Percentiles rank a stretch among this genome's conserved stretches.
Evolutionary conservation across 2,113 vertebrate genomes (phyloP).

Genomic region (Limanda limanda): DNA sequence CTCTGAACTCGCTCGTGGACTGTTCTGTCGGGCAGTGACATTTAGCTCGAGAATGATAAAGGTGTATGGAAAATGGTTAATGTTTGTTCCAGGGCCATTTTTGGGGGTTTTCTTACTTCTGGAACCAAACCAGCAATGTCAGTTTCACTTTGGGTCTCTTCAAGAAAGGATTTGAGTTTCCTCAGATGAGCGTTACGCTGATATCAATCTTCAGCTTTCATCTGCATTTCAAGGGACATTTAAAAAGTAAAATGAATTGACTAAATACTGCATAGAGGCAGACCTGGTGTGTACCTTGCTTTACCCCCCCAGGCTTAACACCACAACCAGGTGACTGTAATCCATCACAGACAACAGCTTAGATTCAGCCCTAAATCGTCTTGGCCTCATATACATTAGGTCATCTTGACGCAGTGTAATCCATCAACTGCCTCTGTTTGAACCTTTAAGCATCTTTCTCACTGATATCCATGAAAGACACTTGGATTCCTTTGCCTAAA

Average conservation of each 20-base stretch:
- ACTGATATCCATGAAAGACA: neutral
- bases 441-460: neutral
- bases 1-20: neutral
- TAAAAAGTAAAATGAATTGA: neutral
- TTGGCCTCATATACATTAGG: conserved; percentile 29
- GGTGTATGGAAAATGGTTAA: neutral
- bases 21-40: neutral
- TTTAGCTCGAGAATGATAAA: neutral
- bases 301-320: conserved; percentile 26
- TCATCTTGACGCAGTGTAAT: conserved; percentile 45
- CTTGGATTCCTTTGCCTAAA: too few species aligned
- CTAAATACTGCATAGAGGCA: conserved; percentile 12
- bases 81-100: neutral
- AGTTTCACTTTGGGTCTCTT: neutral
- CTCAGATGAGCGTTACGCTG: neutral
- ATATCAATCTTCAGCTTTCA: conserved; percentile 5
- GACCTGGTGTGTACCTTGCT: conserved; percentile 24
- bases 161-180: neutral
- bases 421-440: conserved; percentile 19
- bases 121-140: neutral
- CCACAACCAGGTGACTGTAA: conserved; percentile 49
- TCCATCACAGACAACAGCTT: conserved; percentile 52
- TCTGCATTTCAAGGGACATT: conserved; percentile 12
- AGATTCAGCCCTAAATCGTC: conserved; percentile 42
- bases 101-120: neutral